Conservation (phyloP, 2,113 vertebrate species). For the Oreotrochilus melanogaster region DNA sequence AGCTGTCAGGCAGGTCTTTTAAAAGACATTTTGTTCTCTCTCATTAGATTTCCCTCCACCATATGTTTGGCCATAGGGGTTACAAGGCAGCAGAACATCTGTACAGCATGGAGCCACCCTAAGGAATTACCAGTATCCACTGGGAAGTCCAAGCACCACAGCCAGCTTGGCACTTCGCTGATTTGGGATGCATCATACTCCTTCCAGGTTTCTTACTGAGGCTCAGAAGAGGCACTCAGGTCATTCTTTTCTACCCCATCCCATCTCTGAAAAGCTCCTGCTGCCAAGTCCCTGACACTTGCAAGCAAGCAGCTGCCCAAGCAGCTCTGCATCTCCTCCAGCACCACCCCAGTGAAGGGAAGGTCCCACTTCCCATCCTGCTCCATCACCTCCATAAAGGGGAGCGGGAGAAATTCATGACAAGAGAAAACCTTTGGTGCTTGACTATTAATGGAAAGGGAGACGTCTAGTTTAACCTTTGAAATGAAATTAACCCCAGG, state of each 20-base stretch:
- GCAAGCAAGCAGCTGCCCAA: no score
- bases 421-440: background rate
- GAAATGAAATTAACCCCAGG: background rate
- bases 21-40: background rate
- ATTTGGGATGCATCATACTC: accelerated
- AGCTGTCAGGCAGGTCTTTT: background rate
- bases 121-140: accelerated
- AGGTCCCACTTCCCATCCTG: background rate
- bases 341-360: background rate
- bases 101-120: accelerated
- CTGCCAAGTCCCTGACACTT: background rate
- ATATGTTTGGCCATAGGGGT: background rate
- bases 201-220: background rate
- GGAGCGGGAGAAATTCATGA: accelerated
- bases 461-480: background rate
- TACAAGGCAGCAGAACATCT: background rate
- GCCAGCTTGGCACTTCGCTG: background rate
- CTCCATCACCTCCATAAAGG: background rate
- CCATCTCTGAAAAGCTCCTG: background rate
- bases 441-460: background rate
- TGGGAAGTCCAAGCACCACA: background rate
- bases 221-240: background rate
- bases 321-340: background rate
- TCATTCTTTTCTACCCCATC: background rate
- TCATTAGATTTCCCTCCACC: accelerated